phyloP scores from a whole-genome alignment of 2,113 vertebrate species.

The Rattus rattus region DNA sequence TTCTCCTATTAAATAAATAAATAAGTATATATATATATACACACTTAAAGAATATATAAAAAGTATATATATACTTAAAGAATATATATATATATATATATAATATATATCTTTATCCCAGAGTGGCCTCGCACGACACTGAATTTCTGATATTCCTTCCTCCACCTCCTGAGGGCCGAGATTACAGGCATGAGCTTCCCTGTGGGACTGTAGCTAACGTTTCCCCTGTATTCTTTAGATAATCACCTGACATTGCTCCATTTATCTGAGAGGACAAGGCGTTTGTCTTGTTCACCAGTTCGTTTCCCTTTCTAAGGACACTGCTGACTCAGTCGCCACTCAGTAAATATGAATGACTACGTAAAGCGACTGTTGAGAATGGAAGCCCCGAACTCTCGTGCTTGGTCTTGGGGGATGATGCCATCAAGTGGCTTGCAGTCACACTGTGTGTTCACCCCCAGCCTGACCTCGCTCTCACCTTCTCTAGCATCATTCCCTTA shows the following conservation, averaged over 20 bases:
- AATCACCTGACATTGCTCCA: neutral
- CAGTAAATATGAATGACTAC: too few relatives aligned
- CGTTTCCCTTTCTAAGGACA: neutral
- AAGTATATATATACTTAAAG: too few relatives aligned
- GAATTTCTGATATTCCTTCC: neutral
- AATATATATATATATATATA: neutral
- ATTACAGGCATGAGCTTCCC: neutral
- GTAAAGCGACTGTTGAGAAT: neutral
- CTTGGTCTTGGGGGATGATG: neutral
- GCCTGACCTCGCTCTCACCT: neutral
- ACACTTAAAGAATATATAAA: too few relatives aligned
- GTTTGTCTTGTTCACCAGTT: slow-evolving; percentile 1
- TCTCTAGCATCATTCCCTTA: neutral
- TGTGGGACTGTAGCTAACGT: neutral
- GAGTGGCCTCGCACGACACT: neutral
- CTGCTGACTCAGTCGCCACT: neutral
- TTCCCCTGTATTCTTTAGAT: neutral
- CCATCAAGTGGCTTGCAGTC: accelerated
- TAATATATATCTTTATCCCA: too few relatives aligned
- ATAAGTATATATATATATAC: too few relatives aligned
- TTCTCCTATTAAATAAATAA: neutral
- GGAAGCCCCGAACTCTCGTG: neutral
- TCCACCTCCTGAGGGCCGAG: neutral
- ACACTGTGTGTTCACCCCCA: neutral
- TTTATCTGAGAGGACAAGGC: neutral